These are phyloP conservation scores for Baccha elongata DNA, from an alignment of 2,888 invertebrate species.

Conservation along the genomic window DNA sequence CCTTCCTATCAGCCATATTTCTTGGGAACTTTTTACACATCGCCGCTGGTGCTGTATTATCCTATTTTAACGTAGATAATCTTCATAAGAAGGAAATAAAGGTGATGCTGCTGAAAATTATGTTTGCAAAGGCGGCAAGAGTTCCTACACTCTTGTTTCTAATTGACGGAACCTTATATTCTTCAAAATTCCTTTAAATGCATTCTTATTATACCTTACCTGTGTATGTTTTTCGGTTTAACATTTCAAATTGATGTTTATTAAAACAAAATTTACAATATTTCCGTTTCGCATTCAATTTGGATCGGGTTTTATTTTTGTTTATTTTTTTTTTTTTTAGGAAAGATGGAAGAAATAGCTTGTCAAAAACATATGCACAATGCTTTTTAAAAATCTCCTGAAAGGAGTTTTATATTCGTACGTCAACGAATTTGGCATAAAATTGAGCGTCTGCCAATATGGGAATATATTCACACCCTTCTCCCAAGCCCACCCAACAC, in stretches of 20 bases:
- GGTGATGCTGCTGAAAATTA: not conserved
- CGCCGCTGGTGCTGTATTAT: constrained; percentile 35
- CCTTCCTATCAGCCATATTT: no score
- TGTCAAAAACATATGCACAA: constrained; percentile 66
- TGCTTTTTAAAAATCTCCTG: constrained; percentile 30
- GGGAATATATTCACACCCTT: constrained; percentile 44
- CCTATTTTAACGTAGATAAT: constrained; percentile 26
- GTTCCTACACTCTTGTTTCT: constrained; percentile 22
- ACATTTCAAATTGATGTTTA: constrained; percentile 62
- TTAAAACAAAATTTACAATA: constrained; percentile 50
- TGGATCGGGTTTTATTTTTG: no score
- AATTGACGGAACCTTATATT: constrained; percentile 20
- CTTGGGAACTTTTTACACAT: constrained; percentile 14
- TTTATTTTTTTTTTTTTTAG: not conserved
- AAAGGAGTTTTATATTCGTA: constrained; percentile 49
- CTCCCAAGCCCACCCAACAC: not conserved
- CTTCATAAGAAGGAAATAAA: constrained; percentile 1
- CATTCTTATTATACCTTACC: constrained; percentile 13
- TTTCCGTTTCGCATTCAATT: constrained; percentile 44
- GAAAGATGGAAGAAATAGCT: constrained; percentile 60
- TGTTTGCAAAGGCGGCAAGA: not conserved
- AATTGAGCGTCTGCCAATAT: constrained; percentile 25
- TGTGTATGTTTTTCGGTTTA: constrained; percentile 50
- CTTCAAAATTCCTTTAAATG: not conserved
- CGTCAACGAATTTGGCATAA: constrained; percentile 61